These are phyloP conservation scores for Micropoecilia bifurca DNA, from an alignment of 2,797 vertebrate species.

Conservation along the genomic window DNA sequence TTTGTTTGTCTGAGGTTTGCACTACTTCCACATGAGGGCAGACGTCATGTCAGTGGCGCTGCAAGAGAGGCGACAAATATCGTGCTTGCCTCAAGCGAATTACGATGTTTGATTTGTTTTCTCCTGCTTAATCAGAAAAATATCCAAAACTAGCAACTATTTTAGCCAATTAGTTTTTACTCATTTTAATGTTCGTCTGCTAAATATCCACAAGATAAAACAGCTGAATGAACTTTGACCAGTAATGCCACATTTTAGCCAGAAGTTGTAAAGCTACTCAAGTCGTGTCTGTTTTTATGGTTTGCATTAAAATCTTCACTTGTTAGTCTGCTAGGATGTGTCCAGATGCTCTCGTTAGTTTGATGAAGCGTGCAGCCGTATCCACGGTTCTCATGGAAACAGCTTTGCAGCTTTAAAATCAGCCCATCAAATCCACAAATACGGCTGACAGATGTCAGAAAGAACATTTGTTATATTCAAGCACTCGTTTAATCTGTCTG, in stretches of 20 bases:
- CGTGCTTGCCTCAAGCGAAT: background rate
- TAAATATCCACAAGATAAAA: background rate
- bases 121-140: background rate
- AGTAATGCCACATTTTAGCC: conserved; percentile 18
- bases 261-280: conserved; percentile 52
- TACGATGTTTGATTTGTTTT: background rate
- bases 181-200: background rate
- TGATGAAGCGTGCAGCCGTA: conserved; percentile 36
- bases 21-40: no score
- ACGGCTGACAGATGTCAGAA: conserved; percentile 37
- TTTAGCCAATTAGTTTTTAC: background rate
- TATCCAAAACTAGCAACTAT: background rate
- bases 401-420: conserved; percentile 17
- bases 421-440: conserved; percentile 33
- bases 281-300: conserved; percentile 17
- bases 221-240: background rate
- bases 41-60: background rate
- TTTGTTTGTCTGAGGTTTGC: no score
- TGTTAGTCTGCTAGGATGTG: conserved; percentile 30
- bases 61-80: background rate
- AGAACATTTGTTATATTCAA: conserved; percentile 22
- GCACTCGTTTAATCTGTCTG: conserved; percentile 16
- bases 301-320: conserved; percentile 10
- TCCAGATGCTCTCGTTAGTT: conserved; percentile 61
- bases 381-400: conserved; percentile 37